Percentiles rank a stretch among this genome's conserved stretches.
phyloP scores from a whole-genome alignment of 2,888 invertebrate species.

The Biston betularia region DNA sequence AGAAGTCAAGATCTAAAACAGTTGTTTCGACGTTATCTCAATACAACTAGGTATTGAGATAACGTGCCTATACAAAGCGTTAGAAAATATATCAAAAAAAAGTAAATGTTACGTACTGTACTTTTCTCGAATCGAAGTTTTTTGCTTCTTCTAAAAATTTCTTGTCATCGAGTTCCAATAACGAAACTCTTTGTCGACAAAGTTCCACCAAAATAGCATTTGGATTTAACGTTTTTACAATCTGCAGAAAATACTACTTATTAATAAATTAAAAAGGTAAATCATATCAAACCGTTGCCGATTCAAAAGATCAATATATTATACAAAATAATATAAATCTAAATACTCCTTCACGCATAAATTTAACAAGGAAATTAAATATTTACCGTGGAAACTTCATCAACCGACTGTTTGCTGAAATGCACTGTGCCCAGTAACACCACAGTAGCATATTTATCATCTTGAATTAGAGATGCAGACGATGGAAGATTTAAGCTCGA shows the following conservation, averaged over 20 bases:
- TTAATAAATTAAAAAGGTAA: not conserved
- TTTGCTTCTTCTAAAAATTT: slow-evolving; percentile 81
- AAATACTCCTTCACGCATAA: too few species aligned
- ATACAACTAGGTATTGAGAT: too few species aligned
- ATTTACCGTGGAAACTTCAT: slow-evolving; percentile 75
- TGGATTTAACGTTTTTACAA: slow-evolving; percentile 71
- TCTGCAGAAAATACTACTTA: slow-evolving; percentile 52
- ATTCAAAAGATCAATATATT: too few species aligned
- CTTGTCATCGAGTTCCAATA: slow-evolving; percentile 77
- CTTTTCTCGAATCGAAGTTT: slow-evolving; percentile 73
- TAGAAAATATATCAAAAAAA: not conserved
- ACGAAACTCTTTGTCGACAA: slow-evolving; percentile 77
- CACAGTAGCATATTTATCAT: slow-evolving; percentile 67
- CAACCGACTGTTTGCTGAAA: slow-evolving; percentile 79
- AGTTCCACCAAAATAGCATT: slow-evolving; percentile 79
- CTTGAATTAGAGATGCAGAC: slow-evolving; percentile 70
- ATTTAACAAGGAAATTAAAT: slow-evolving; percentile 1
- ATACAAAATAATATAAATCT: too few species aligned
- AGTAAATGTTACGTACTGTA: slow-evolving; percentile 63
- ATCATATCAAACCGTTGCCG: too few species aligned
- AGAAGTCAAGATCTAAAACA: too few species aligned
- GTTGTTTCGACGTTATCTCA: too few species aligned
- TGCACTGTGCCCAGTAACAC: slow-evolving; percentile 80
- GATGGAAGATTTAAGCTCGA: slow-evolving; percentile 55
- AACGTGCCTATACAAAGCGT: too few species aligned